Percentiles rank a stretch among this genome's conserved stretches.
phyloP scores from a whole-genome alignment of 64 coral and sea anemone genomes.

The Stichodactyla mertensii region DNA sequence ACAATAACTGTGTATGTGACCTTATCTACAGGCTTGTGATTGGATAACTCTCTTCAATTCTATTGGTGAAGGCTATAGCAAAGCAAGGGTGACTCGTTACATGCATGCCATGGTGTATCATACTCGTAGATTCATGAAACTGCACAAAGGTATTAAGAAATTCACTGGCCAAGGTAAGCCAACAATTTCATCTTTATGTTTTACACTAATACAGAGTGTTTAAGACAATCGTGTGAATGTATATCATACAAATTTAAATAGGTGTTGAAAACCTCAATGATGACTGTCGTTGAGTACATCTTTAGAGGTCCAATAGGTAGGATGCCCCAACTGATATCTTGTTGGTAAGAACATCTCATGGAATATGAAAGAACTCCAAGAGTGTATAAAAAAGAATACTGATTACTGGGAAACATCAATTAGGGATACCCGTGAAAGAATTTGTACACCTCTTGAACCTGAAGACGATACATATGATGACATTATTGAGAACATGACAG shows the following conservation, averaged over 20 bases:
- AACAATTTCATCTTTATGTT: not conserved
- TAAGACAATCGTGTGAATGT: too few species aligned
- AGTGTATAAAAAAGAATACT: not conserved
- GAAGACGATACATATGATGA: too few species aligned
- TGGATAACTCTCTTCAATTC: not conserved
- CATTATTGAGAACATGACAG: too few species aligned
- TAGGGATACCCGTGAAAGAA: not conserved
- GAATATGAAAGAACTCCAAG: not conserved
- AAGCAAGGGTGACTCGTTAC: slow-evolving; percentile 1
- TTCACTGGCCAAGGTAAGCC: slow-evolving; percentile 11
- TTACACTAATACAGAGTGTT: not conserved
- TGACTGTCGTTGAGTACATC: slow-evolving; percentile 33
- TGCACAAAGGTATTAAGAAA: not conserved
- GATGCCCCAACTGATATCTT: slow-evolving; percentile 44
- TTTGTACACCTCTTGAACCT: not conserved
- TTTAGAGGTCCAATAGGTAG: slow-evolving; percentile 38
- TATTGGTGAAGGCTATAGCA: not conserved
- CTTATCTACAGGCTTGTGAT: not conserved
- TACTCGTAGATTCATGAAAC: not conserved
- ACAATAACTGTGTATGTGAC: too few species aligned
- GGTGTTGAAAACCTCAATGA: slow-evolving; percentile 45
- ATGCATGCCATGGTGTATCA: slow-evolving; percentile 36
- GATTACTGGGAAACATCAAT: too few species aligned
- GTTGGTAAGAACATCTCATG: not conserved
- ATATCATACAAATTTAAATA: not conserved